phyloP scores from a whole-genome alignment of 2,797 vertebrate species.

The Pelochelys cantorii region DNA sequence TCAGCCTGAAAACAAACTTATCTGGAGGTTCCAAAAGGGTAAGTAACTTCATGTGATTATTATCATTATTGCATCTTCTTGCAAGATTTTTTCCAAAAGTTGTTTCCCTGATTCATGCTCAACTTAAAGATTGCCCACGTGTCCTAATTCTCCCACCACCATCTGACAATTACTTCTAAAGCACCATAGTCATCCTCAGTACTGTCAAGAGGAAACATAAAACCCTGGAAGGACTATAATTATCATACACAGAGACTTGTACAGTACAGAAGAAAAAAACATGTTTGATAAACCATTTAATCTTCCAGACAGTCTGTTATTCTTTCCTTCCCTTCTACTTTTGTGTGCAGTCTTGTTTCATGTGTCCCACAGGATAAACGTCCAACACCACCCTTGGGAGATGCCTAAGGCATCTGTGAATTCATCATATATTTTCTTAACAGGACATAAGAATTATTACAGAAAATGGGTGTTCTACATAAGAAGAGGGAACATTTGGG shows the following conservation, averaged over 20 bases:
- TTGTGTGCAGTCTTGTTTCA: background rate
- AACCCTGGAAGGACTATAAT: fast-evolving
- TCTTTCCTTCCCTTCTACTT: background rate
- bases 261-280: background rate
- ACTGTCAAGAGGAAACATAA: background rate
- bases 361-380: background rate
- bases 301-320: background rate
- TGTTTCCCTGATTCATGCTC: background rate
- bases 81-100: background rate
- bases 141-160: background rate
- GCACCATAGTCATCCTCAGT: background rate
- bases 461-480: background rate
- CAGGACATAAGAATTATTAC: background rate
- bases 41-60: background rate
- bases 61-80: background rate
- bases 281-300: background rate
- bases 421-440: background rate
- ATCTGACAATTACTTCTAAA: background rate
- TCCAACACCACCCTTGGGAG: background rate
- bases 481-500: background rate
- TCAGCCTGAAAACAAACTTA: background rate
- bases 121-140: background rate
- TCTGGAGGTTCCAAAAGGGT: background rate
- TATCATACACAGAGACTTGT: background rate
- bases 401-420: background rate